Evolutionary conservation across 2,888 invertebrate species (phyloP).

Genomic region (Sycophila texana): DNA sequence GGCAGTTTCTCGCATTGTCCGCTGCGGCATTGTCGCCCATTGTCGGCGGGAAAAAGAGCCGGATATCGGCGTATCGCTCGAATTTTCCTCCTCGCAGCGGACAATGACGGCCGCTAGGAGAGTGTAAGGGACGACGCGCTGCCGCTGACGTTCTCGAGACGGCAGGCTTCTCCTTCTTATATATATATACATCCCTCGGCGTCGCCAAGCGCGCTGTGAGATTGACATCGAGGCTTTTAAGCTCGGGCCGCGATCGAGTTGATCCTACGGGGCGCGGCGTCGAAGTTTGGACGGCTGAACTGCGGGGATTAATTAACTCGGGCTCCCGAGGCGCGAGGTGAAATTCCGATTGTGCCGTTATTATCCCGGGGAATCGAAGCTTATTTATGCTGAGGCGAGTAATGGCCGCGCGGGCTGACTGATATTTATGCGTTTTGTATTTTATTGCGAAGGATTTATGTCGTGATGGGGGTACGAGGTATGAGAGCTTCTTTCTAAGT

Average conservation of each 20-base stretch:
- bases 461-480: conserved; percentile 5
- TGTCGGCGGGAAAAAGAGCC: conserved; percentile 33
- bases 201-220: conserved; percentile 22
- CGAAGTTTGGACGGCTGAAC: not conserved
- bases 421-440: conserved; percentile 50
- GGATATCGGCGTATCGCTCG: conserved; percentile 60
- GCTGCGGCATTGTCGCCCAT: conserved; percentile 45
- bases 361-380: not conserved
- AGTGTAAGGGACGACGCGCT: conserved; percentile 35
- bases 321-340: not conserved
- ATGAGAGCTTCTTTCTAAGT: too few species aligned
- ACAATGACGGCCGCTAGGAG: conserved; percentile 45
- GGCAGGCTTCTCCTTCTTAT: conserved; percentile 55
- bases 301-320: conserved; percentile 45
- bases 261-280: conserved; percentile 35
- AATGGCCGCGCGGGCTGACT: conserved; percentile 33
- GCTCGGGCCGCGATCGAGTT: conserved; percentile 14
- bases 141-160: conserved; percentile 63
- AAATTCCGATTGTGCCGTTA: conserved; percentile 28
- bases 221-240: conserved; percentile 47
- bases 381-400: not conserved
- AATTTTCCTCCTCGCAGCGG: conserved; percentile 58
- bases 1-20: conserved; percentile 39
- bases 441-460: conserved; percentile 24
- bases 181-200: not conserved